Base-by-base conservation (phyloP, 2,888 invertebrate species). In the Dynastes tityus region DNA sequence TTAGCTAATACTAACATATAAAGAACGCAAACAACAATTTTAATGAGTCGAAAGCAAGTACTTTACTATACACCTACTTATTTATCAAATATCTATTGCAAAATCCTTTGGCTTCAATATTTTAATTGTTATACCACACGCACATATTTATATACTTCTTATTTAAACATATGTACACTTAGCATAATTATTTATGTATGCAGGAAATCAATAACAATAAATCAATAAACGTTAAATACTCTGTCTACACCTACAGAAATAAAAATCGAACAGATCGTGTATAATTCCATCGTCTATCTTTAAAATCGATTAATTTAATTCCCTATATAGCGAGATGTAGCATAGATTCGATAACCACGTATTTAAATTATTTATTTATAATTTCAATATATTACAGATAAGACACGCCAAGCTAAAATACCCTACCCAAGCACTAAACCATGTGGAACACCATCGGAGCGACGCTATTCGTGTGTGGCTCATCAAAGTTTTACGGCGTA, bases 401-500 rank as follows among this genome's bases (percentile, higher is more conserved):
- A 49, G 32, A 29, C 63, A 65, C 32, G 45, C 61, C 22, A 27
- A 76, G 29, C 53, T 65, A 51, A 76, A 76, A 53, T 65, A 53
- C 53, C 53, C 45, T 16, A 53, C 61, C 40, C 9, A 45, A 73
- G 29, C 27, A 63, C 61, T 27, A 49, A 45, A 61, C 61, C 73
- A 40, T 22, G 61, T 11, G 58, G 73, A 74, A 74, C 61, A 74
- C 61, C 61, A 16, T 22, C 45, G 58, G 8, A 27, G 16, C 68
- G 29, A 51, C 27, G 29, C 51, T 51, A 32, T 63, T 63, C 63
- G 63, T 68, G 68, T 51, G 68, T 49, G 16, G 73, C 61, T 74
- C 61, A 61, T 58, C 73, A 74, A 61, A 74, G 61, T 74, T 74
- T 74, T 74, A 74, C 49, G 73, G 49, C 73, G 22, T 61, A 22